Evolutionary conservation across 2,113 vertebrate genomes (phyloP).

Genomic region (Axis porcinus): DNA sequence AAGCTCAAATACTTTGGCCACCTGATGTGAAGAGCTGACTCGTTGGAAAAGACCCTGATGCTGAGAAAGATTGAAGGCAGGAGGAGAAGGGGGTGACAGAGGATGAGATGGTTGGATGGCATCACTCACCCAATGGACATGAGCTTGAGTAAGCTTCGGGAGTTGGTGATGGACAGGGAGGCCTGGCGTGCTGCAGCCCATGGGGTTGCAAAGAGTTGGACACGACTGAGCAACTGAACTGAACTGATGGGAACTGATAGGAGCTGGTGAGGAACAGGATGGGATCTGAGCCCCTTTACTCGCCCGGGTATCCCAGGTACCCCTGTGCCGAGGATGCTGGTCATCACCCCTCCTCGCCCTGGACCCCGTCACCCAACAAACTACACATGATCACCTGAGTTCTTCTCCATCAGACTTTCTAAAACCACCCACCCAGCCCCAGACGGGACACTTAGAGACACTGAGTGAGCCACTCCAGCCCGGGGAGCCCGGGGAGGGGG

Average conservation of each 20-base stretch:
- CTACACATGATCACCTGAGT: not conserved
- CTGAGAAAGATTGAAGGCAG: not conserved
- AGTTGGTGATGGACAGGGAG: not conserved
- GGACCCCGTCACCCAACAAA: too few species aligned
- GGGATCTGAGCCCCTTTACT: accelerated
- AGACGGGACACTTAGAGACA: accelerated
- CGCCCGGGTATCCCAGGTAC: accelerated
- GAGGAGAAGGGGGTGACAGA: not conserved
- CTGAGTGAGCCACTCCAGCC: accelerated
- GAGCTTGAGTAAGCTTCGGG: not conserved
- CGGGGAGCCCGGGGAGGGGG: accelerated
- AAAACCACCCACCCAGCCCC: not conserved
- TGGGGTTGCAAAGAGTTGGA: accelerated
- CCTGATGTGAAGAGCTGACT: not conserved
- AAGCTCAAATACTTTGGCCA: not conserved
- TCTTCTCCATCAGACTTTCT: not conserved
- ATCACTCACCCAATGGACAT: too few species aligned
- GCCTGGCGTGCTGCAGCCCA: not conserved
- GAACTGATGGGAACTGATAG: accelerated
- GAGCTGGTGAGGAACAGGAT: not conserved
- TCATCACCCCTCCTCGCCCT: not conserved
- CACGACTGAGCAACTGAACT: not conserved
- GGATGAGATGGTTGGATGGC: not conserved
- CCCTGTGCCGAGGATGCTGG: not conserved
- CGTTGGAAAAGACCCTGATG: not conserved